Percentiles rank a stretch among this genome's conserved stretches.
phyloP scores from a whole-genome alignment of 2,888 invertebrate species.

The Ochropleura leucogaster region DNA sequence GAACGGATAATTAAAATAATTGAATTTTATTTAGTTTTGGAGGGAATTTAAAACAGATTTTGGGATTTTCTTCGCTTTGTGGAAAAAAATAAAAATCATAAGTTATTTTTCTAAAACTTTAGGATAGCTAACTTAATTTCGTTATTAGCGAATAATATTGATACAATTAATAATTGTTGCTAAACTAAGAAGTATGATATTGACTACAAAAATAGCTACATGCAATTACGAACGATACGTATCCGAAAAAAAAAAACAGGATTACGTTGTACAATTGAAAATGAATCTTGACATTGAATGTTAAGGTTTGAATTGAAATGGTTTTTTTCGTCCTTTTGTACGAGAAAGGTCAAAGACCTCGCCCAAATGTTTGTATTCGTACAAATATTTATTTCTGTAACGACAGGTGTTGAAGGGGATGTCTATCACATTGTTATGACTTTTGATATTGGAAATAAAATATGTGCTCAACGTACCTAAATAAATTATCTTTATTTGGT shows the following conservation, averaged over 20 bases:
- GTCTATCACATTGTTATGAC: slow-evolving; percentile 30
- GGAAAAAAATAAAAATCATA: not conserved
- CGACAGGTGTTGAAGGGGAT: slow-evolving; percentile 71
- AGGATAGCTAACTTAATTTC: not conserved
- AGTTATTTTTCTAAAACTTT: not conserved
- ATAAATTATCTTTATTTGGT: not conserved
- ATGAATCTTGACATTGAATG: slow-evolving; percentile 1
- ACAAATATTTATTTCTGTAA: slow-evolving; percentile 63
- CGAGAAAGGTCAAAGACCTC: slow-evolving; percentile 64
- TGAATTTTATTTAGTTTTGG: slow-evolving; percentile 2
- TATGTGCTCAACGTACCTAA: not conserved
- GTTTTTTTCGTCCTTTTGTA: slow-evolving; percentile 32
- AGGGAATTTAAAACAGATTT: not conserved
- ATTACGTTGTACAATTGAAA: slow-evolving; percentile 17
- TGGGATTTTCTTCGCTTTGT: not conserved
- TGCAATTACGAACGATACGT: not conserved
- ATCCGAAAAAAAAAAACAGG: not conserved
- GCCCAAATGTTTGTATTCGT: slow-evolving; percentile 59
- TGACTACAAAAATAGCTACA: not conserved
- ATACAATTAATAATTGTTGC: no score
- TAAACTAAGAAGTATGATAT: no score
- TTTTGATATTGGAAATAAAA: slow-evolving; percentile 8
- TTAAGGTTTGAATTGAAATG: slow-evolving; percentile 34
- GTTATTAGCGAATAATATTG: no score
- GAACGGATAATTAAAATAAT: slow-evolving; percentile 52